Conservation (phyloP, 2,797 vertebrate species). For the Leucoraja ocellata region DNA sequence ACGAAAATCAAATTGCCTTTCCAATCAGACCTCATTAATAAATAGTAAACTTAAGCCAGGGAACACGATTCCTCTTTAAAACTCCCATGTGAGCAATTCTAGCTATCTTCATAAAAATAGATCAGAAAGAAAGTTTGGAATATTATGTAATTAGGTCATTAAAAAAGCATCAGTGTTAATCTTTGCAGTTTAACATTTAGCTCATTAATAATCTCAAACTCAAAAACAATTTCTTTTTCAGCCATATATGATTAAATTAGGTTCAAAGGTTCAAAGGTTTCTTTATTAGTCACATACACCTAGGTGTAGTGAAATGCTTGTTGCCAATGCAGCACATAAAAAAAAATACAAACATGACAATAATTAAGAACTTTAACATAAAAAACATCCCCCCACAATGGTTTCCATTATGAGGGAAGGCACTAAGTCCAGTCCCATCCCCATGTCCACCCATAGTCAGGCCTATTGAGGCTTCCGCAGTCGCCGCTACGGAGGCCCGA, state of each 20-base stretch:
- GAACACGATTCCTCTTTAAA: not conserved
- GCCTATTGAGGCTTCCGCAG: too few relatives aligned
- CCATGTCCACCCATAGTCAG: too few relatives aligned
- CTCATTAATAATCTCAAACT: not conserved
- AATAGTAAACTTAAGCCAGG: not conserved
- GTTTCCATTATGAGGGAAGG: too few relatives aligned
- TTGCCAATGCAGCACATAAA: too few relatives aligned
- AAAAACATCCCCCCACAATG: too few relatives aligned
- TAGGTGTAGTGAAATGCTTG: too few relatives aligned
- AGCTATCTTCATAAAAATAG: not conserved
- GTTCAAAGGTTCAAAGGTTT: too few relatives aligned
- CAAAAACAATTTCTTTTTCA: not conserved
- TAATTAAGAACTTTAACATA: too few relatives aligned
- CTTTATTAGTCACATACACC: too few relatives aligned
- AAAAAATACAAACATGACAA: too few relatives aligned
- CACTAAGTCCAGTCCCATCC: too few relatives aligned
- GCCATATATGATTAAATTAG: not conserved
- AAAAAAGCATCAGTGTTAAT: not conserved
- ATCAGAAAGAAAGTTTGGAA: not conserved
- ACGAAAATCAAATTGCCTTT: not conserved
- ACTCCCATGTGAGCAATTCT: not conserved
- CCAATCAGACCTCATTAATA: not conserved
- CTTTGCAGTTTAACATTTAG: not conserved
- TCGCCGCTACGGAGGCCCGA: too few relatives aligned
- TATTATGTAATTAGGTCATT: not conserved